Evolutionary conservation across 2,888 invertebrate species (phyloP).

Genomic region (Chalcis sispes): DNA sequence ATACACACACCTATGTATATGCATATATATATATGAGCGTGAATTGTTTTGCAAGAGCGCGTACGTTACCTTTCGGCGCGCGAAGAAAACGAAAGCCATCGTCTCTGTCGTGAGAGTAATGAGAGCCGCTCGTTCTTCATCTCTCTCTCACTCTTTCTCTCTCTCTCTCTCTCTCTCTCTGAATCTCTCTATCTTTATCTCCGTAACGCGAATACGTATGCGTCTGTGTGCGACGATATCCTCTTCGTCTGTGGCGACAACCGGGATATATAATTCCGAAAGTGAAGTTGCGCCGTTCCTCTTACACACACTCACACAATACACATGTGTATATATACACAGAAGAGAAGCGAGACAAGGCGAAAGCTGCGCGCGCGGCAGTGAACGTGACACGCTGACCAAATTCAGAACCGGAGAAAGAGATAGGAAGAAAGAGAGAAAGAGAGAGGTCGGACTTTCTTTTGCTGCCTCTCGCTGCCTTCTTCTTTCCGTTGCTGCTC

Average conservation of each 20-base stretch:
- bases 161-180: no score
- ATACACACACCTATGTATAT: no score
- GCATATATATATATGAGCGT: no score
- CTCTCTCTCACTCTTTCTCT: no score
- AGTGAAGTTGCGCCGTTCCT: slow-evolving; percentile 41
- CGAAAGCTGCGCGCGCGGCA: slow-evolving; percentile 50
- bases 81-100: slow-evolving; percentile 24
- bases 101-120: slow-evolving; percentile 3
- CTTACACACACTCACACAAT: no score
- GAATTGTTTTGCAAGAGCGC: no score
- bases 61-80: no score
- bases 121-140: slow-evolving; percentile 18
- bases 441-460: slow-evolving; percentile 47
- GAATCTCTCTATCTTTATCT: no score
- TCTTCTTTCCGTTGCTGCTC: neutral
- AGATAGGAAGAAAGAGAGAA: slow-evolving; percentile 50
- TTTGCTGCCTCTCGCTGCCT: neutral
- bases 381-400: slow-evolving; percentile 71
- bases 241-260: neutral
- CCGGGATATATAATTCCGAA: slow-evolving; percentile 45
- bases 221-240: neutral
- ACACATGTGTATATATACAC: no score
- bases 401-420: slow-evolving; percentile 66
- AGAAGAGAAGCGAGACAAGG: neutral
- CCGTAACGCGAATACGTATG: no score